These are phyloP conservation scores for Porites divaricata DNA, from an alignment of 92 coral and sea anemone genomes.

Conservation along the genomic window DNA sequence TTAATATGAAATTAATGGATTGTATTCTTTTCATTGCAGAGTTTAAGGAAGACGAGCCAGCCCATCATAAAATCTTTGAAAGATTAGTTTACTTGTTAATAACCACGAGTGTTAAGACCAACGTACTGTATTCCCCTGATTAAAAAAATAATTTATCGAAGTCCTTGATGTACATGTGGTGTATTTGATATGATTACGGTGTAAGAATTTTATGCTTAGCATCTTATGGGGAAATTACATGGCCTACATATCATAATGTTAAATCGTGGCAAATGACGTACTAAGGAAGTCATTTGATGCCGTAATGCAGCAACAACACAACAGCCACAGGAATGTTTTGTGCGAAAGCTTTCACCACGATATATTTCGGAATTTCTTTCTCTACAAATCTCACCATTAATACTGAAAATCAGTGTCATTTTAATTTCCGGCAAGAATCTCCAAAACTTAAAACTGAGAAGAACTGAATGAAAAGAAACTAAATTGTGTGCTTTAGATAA, in stretches of 20 bases:
- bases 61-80: background rate
- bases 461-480: no score
- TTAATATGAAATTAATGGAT: background rate
- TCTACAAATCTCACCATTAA: no score
- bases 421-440: no score
- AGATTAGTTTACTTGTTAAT: background rate
- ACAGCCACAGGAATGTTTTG: background rate
- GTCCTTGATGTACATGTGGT: no score
- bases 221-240: background rate
- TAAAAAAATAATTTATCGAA: no score
- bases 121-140: no score
- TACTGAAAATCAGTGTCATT: background rate
- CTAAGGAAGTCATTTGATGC: background rate
- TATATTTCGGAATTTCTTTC: background rate
- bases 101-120: no score
- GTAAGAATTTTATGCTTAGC: background rate
- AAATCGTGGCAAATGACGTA: no score
- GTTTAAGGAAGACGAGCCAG: background rate
- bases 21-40: background rate
- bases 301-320: background rate
- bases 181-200: no score
- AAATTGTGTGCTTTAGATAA: background rate
- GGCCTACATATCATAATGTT: background rate
- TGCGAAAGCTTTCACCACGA: background rate
- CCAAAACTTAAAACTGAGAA: no score